Percentiles rank a stretch among this genome's conserved stretches.
Conservation (phyloP, 2,888 invertebrate species). For the Aphidoletes aphidimyza region DNA sequence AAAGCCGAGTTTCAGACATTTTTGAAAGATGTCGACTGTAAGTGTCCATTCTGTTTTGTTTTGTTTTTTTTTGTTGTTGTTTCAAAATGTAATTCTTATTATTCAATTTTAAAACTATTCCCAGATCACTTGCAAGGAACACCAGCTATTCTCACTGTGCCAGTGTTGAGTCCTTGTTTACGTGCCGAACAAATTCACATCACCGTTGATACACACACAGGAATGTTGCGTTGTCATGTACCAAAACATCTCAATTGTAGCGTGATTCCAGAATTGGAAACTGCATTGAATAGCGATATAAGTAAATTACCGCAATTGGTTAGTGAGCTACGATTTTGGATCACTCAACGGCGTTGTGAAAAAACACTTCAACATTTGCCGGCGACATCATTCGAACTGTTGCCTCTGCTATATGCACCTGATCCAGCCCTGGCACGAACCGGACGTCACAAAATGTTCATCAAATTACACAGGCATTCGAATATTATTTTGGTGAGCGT, state of each 20-base stretch:
- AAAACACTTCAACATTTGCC: constrained; percentile 94
- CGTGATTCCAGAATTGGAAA: constrained; percentile 81
- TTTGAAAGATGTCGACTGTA: constrained; percentile 78
- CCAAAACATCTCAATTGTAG: constrained; percentile 88
- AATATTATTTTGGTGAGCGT: constrained; percentile 88
- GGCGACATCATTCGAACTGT: constrained; percentile 84
- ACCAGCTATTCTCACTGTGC: constrained; percentile 91
- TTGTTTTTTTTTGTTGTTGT: neutral
- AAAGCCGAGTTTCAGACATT: constrained; percentile 71
- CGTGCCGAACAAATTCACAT: constrained; percentile 92
- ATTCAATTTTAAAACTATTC: no score
- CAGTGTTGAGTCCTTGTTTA: constrained; percentile 88
- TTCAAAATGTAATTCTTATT: no score
- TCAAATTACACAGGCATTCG: constrained; percentile 85
- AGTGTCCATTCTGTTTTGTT: constrained; percentile 61
- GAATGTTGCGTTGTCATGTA: constrained; percentile 89
- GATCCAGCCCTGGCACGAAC: constrained; percentile 82
- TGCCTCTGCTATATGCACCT: constrained; percentile 84
- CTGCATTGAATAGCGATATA: constrained; percentile 80
- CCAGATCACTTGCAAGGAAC: constrained; percentile 88
- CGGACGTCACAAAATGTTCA: constrained; percentile 82
- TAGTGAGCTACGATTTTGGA: constrained; percentile 84
- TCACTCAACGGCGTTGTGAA: constrained; percentile 91
- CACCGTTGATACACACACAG: constrained; percentile 94
- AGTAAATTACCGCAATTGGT: constrained; percentile 74